These are phyloP conservation scores for Mesitornis unicolor DNA, from an alignment of 2,113 vertebrate genomes.

Conservation along the genomic window DNA sequence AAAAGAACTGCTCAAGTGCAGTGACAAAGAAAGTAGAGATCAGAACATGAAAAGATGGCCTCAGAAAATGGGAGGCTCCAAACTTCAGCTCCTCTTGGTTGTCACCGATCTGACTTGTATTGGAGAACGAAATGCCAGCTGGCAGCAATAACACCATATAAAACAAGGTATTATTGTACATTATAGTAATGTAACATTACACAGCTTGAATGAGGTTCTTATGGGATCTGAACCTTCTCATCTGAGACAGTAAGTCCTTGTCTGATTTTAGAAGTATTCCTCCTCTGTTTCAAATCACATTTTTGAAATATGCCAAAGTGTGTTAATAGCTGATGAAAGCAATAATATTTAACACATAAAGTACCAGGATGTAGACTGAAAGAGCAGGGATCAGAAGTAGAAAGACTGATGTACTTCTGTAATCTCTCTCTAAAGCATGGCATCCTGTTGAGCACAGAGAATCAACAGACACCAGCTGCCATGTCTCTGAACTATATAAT, in stretches of 20 bases:
- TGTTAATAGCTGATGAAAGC: background rate
- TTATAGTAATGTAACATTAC: background rate
- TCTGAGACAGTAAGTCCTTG: background rate
- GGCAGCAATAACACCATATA: background rate
- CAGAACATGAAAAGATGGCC: background rate
- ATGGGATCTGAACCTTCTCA: background rate
- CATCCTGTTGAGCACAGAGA: background rate
- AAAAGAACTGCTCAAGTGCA: background rate
- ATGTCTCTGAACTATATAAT: background rate
- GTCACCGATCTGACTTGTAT: background rate
- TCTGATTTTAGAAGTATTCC: background rate
- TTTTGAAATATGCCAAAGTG: background rate
- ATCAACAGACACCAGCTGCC: background rate
- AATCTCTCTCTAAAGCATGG: background rate
- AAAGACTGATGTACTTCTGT: background rate
- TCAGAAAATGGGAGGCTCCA: background rate
- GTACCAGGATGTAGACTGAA: background rate
- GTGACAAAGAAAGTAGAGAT: background rate
- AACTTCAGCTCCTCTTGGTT: background rate
- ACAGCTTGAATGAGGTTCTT: background rate
- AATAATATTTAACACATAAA: background rate
- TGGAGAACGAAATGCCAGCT: constrained; percentile 13
- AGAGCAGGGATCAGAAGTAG: background rate
- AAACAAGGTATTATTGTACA: background rate
- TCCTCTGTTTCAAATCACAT: background rate